phyloP scores from a whole-genome alignment of 2,797 vertebrate genomes.

The Merluccius polli region DNA sequence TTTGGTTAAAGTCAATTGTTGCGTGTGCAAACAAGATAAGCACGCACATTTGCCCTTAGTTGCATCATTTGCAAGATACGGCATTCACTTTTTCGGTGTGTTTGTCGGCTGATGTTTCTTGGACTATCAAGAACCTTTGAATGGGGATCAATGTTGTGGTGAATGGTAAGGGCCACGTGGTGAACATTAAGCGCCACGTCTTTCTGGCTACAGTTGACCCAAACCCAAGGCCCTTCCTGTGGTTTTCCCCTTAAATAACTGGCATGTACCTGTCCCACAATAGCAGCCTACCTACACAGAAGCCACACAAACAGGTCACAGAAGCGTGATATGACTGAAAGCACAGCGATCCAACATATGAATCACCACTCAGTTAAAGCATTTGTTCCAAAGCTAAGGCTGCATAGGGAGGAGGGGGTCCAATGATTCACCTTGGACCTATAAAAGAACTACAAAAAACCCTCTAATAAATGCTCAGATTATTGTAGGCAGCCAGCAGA shows the following conservation, averaged over 20 bases:
- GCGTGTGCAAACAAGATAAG: slow-evolving; percentile 69
- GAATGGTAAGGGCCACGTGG: no score
- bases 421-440: slow-evolving; percentile 25
- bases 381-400: not conserved
- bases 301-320: not conserved
- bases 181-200: slow-evolving; percentile 10
- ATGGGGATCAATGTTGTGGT: slow-evolving; percentile 14
- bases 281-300: not conserved
- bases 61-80: slow-evolving; percentile 43
- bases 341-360: not conserved
- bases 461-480: slow-evolving; percentile 49
- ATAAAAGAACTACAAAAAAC: slow-evolving; percentile 19
- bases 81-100: slow-evolving; percentile 10
- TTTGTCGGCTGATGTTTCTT: slow-evolving; percentile 1
- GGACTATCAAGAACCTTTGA: slow-evolving; percentile 26
- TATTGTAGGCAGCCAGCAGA: slow-evolving; percentile 51
- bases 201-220: slow-evolving; percentile 31
- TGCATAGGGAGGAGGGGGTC: not conserved
- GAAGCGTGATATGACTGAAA: not conserved
- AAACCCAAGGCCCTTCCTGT: slow-evolving; percentile 20
- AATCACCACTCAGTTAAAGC: not conserved
- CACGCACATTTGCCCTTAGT: slow-evolving; percentile 32
- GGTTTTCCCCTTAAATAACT: slow-evolving; percentile 7
- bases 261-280: slow-evolving; percentile 3
- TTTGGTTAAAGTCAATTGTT: slow-evolving; percentile 62